Conservation (phyloP, 2,113 vertebrate genomes). For the Percopsis transmontana region DNA sequence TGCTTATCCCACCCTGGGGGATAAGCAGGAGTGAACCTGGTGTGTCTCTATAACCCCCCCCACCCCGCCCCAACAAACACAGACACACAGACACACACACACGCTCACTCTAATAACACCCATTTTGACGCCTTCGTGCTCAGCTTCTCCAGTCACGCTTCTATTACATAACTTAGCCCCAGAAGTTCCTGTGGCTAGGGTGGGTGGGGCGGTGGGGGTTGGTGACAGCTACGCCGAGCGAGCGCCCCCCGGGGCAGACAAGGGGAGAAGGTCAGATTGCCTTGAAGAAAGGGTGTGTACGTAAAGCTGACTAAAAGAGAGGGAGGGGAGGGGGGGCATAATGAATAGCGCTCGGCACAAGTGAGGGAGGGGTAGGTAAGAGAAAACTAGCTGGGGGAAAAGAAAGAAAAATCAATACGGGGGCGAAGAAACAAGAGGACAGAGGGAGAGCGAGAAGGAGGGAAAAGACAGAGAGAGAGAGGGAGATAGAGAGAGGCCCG, state of each 20-base stretch:
- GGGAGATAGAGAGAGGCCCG: conserved; percentile 40
- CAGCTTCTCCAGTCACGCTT: conserved; percentile 10
- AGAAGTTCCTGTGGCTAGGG: no score
- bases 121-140: conserved; percentile 2
- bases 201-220: no score
- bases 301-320: not conserved
- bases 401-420: not conserved
- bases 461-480: conserved; percentile 32
- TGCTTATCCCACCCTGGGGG: not conserved
- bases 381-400: not conserved
- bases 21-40: no score
- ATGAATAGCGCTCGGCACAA: not conserved
- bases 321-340: not conserved
- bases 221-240: no score
- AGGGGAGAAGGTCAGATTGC: not conserved
- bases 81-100: not conserved
- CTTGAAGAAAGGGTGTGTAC: not conserved
- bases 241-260: not conserved
- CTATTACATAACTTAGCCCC: conserved; percentile 56
- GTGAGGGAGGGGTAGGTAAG: not conserved
- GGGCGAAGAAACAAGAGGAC: conserved; percentile 4
- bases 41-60: not conserved
- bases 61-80: no score
- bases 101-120: no score
- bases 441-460: conserved; percentile 34